Evolutionary conservation across 2,888 invertebrate species (phyloP).

Genomic region (Aphelenchoides bicaudatus): DNA sequence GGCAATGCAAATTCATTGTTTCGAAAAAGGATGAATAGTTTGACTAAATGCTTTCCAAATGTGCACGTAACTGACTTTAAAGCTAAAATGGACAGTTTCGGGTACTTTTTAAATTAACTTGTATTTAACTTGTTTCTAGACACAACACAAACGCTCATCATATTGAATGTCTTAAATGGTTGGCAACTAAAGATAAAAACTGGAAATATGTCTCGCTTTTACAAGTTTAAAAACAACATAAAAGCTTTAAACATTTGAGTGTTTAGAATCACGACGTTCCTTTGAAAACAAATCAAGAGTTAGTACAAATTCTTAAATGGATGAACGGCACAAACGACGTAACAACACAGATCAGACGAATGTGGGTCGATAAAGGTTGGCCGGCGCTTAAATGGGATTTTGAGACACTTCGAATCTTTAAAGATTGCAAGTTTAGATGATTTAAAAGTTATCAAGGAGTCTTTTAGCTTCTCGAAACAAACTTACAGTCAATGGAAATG

Average conservation of each 20-base stretch:
- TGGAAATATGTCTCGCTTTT: slow-evolving; percentile 30
- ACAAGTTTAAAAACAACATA: slow-evolving; percentile 19
- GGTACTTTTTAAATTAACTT: too few species aligned
- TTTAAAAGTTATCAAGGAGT: not conserved
- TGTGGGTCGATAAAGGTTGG: too few species aligned
- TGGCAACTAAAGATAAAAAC: too few species aligned
- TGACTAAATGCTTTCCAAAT: too few species aligned
- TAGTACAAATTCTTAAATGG: slow-evolving; percentile 21
- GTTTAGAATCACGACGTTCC: slow-evolving; percentile 29
- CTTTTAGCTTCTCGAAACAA: slow-evolving; percentile 10
- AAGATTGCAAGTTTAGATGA: slow-evolving; percentile 19
- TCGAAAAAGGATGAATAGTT: too few species aligned
- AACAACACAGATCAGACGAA: not conserved
- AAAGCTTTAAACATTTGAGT: not conserved
- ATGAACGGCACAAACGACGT: slow-evolving; percentile 31
- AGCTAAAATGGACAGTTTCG: too few species aligned
- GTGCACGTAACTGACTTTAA: too few species aligned
- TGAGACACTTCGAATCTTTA: slow-evolving; percentile 22
- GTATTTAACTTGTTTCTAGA: too few species aligned
- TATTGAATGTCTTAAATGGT: too few species aligned
- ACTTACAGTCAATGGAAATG: not conserved
- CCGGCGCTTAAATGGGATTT: slow-evolving; percentile 21
- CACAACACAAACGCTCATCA: too few species aligned
- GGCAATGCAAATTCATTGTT: too few species aligned
- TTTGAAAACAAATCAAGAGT: slow-evolving; percentile 27